phyloP scores from a whole-genome alignment of 2,797 vertebrate species.

The Lateolabrax maculatus region DNA sequence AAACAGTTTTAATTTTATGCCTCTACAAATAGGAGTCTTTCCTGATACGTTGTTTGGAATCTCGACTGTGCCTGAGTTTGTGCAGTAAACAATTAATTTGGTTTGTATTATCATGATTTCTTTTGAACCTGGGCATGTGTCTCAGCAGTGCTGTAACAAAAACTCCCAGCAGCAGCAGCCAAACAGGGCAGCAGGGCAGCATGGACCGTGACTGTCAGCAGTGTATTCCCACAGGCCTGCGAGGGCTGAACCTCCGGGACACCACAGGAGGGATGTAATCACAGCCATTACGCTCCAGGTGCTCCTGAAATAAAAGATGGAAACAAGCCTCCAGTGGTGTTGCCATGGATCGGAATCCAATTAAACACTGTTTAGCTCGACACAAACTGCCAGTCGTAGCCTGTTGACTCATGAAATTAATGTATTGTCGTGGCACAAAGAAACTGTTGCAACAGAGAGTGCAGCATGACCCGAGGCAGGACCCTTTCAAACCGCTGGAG shows the following conservation, averaged over 20 bases:
- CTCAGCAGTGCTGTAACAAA: constrained; percentile 56
- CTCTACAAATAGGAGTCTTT: constrained; percentile 29
- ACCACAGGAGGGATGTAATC: constrained; percentile 81
- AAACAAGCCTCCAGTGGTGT: constrained; percentile 82
- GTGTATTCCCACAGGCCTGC: constrained; percentile 67
- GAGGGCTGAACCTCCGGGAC: constrained; percentile 63
- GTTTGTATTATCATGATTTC: constrained; percentile 72
- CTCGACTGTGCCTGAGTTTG: constrained; percentile 45
- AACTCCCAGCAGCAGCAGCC: constrained; percentile 38
- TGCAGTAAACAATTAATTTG: constrained; percentile 75
- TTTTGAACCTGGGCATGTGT: constrained; percentile 70
- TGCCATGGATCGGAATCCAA: constrained; percentile 87
- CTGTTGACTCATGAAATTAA: constrained; percentile 89
- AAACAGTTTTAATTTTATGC: constrained; percentile 37
- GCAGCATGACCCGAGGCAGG: constrained; percentile 68
- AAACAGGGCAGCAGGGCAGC: constrained; percentile 67
- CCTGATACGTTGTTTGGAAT: constrained; percentile 39
- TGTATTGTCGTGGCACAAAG: constrained; percentile 84
- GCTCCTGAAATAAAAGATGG: constrained; percentile 80
- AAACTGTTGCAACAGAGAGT: constrained; percentile 74
- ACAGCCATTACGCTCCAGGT: constrained; percentile 84
- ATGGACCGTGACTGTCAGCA: constrained; percentile 79
- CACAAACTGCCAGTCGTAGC: constrained; percentile 83
- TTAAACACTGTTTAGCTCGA: constrained; percentile 87
- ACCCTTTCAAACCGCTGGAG: constrained; percentile 59